Evolutionary conservation across 2,113 vertebrate species (phyloP).

Genomic region (Bambusicola thoracicus): DNA sequence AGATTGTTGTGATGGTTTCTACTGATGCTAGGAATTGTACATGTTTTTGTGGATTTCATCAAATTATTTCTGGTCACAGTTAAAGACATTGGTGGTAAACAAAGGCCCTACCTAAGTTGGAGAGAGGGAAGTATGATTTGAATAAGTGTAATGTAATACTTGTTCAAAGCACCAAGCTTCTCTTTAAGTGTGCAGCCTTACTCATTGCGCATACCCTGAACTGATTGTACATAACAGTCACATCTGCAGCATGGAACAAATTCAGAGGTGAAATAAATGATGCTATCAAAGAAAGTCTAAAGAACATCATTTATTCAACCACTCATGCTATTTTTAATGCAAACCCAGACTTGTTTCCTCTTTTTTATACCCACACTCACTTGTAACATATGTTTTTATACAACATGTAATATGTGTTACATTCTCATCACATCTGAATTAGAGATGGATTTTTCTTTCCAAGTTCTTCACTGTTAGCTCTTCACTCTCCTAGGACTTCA

Average conservation of each 20-base stretch:
- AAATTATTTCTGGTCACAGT: constrained; percentile 7
- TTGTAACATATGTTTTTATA: neutral
- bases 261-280: neutral
- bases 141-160: neutral
- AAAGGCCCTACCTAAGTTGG: neutral
- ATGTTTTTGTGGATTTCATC: constrained; percentile 9
- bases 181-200: neutral
- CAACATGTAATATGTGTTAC: neutral
- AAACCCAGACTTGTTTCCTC: neutral
- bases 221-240: neutral
- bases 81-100: constrained; percentile 5
- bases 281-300: neutral
- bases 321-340: neutral
- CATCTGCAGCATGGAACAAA: neutral
- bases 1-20: constrained; percentile 17
- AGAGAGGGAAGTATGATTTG: neutral
- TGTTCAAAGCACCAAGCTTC: neutral
- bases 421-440: neutral
- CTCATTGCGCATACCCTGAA: neutral
- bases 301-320: neutral
- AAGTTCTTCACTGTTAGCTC: neutral
- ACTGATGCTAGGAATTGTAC: neutral
- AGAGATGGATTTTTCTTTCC: neutral
- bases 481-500: constrained; percentile 12
- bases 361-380: neutral